Conservation (phyloP, 2,888 invertebrate species). For the Drosophila setosimentum region DNA sequence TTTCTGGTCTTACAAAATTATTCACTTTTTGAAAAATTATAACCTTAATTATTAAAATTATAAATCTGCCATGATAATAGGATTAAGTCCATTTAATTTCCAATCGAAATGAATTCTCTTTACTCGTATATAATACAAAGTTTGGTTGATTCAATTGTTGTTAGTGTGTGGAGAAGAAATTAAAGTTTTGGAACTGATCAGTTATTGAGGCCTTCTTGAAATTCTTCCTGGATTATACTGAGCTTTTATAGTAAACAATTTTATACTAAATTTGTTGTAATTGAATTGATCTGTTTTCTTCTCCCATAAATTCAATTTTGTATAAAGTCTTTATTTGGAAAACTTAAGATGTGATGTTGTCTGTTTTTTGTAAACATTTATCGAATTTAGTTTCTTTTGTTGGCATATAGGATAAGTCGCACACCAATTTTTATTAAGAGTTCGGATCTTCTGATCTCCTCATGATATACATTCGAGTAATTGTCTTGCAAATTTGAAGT, state of each 20-base stretch:
- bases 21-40: background rate
- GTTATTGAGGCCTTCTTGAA: background rate
- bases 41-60: background rate
- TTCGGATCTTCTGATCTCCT: no score
- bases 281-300: background rate
- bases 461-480: background rate
- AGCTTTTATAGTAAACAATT: background rate
- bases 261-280: background rate
- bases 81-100: background rate
- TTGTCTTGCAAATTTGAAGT: background rate
- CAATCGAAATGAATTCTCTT: background rate
- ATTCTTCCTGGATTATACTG: accelerated
- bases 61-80: background rate
- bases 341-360: background rate
- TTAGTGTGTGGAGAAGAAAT: background rate
- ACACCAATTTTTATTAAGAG: background rate
- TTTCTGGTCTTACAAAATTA: background rate
- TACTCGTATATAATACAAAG: background rate
- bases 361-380: background rate
- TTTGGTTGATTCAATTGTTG: background rate
- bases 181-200: background rate
- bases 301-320: background rate
- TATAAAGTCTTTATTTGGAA: background rate
- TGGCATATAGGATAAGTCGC: background rate
- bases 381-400: background rate